Conservation (phyloP, 53 echinoderm and acorn worm species). For the Echinarachnius parma region DNA sequence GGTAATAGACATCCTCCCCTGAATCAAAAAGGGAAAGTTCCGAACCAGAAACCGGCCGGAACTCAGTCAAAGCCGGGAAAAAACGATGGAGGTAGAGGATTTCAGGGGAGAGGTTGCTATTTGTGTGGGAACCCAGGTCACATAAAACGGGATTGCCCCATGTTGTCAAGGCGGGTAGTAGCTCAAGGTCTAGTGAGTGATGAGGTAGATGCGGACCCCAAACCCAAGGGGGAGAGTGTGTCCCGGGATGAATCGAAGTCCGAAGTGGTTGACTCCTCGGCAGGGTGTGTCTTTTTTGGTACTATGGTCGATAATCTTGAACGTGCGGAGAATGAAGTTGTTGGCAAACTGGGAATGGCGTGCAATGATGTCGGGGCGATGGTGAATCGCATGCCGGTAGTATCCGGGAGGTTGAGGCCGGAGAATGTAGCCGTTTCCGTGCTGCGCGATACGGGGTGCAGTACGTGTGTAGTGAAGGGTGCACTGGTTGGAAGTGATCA, state of each 20-base stretch:
- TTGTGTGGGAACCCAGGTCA: slow-evolving; percentile 31
- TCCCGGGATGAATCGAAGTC: background rate
- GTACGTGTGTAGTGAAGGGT: slow-evolving; percentile 51
- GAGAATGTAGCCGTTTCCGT: slow-evolving; percentile 17
- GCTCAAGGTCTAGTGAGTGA: background rate
- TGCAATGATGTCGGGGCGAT: slow-evolving; percentile 3
- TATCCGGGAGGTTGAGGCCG: background rate
- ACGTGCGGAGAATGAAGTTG: background rate
- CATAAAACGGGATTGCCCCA: slow-evolving; percentile 25
- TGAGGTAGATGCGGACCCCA: background rate
- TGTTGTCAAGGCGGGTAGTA: background rate
- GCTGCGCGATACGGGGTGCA: slow-evolving; percentile 57
- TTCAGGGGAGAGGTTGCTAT: slow-evolving; percentile 16
- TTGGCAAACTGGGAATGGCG: too few relatives aligned
- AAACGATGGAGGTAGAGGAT: background rate
- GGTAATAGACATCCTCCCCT: background rate
- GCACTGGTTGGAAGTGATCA: slow-evolving; percentile 29
- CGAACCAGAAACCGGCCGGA: background rate
- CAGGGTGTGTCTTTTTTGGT: background rate
- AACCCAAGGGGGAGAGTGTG: background rate
- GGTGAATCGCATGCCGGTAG: slow-evolving; percentile 12
- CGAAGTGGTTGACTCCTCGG: background rate
- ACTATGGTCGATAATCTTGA: background rate
- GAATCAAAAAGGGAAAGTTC: background rate
- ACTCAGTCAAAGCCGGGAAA: slow-evolving; percentile 1